phyloP scores from a whole-genome alignment of 2,113 vertebrate species.

The Peromyscus polionotus region DNA sequence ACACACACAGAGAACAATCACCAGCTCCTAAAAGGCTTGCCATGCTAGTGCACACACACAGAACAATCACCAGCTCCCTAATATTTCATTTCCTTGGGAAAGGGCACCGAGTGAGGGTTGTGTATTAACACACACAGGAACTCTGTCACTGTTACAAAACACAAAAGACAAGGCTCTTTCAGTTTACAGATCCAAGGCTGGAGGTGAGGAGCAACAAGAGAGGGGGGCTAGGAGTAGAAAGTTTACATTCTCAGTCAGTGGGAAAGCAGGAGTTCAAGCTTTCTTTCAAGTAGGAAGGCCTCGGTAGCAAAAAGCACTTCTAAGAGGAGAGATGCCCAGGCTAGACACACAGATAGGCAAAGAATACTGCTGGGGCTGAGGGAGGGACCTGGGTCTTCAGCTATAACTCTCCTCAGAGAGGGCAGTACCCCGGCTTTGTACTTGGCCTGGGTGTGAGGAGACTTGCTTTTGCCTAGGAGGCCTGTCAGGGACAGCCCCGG shows the following conservation, averaged over 20 bases:
- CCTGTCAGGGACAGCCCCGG: no score
- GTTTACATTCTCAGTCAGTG: neutral
- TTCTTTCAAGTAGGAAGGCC: neutral
- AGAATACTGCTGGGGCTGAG: no score
- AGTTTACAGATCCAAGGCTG: neutral
- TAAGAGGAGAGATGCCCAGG: neutral
- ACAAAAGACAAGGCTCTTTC: neutral
- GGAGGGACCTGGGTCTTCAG: no score
- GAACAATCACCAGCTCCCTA: neutral
- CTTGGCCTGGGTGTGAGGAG: neutral
- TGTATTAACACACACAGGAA: neutral
- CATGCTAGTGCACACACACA: neutral
- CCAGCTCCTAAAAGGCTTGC: neutral
- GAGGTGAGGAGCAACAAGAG: neutral
- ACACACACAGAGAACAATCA: no score
- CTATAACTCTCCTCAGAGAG: neutral
- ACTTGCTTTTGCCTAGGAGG: neutral
- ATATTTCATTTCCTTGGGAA: neutral
- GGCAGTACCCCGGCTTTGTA: neutral
- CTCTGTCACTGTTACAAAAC: neutral
- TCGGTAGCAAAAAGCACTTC: neutral
- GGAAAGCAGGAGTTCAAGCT: neutral
- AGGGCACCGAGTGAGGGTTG: neutral
- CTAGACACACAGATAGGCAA: accelerated
- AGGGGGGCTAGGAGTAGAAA: neutral